Base-by-base conservation (phyloP, 2,113 vertebrate species). In the Nipponia nippon region DNA sequence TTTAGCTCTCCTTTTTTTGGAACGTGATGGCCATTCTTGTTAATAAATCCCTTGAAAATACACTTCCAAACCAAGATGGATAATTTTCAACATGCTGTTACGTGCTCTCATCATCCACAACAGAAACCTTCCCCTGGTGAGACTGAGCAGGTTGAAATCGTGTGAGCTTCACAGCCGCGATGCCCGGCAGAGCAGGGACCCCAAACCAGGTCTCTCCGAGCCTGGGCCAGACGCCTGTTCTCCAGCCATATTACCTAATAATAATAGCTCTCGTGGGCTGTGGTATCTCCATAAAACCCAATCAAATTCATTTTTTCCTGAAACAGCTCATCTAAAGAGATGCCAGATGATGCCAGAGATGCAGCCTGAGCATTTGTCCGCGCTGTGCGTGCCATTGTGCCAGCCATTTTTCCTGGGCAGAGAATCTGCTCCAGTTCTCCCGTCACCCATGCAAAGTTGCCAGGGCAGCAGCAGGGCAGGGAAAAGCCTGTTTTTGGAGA, bases 351-450 rank as follows among this genome's bases (percentile, higher is more conserved):
- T 46, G 40, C 34, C 44, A 72, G 77, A 78, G 38, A 22, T 46
- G 42, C n/a, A 81, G 59, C n/a, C 32, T 56, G 44, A 76, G 26
- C 46, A 9, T 69, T 82, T 53, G 38, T 13, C n/a, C 0, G 1
- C 7, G 3, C 8, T 18, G 13, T 8, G 4, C 1, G 1, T 58
- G 12, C 25, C 13, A 6, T 7, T 7, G 3, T 0, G 0, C 18
- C 9, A 9, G 27, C 21, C 10, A 9, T 32, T 80, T 66, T 36
- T 82, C 22, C n/a, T 55, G 22, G 8, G 26, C 12, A 75, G 59
- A 53, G 20, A 44, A 49, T 21, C 30, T 1, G 23, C 34, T 71
- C 77, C 9, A 2, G 14, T 66, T 88, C 50, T 83, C 23, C 52
- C 59, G 27, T 55, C 3, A 9, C 34, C 22, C 5, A 0, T 55